phyloP scores from a whole-genome alignment of 1,140 invertebrate genomes.

The Amphibalanus amphitrite region DNA sequence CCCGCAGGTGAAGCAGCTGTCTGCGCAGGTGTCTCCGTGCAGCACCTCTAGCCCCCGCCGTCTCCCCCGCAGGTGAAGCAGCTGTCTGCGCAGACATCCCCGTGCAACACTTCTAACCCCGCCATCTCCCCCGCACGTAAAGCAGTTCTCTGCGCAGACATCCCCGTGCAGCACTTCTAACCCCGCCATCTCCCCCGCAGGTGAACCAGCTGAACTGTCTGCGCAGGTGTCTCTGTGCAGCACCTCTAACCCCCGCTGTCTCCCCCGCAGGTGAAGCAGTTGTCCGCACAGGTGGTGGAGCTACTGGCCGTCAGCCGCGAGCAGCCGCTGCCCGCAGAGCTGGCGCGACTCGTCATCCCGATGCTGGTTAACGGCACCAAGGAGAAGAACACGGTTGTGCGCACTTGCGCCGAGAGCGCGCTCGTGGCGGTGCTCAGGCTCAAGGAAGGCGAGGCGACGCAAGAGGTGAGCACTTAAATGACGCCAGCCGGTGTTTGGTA shows the following conservation, averaged over 20 bases:
- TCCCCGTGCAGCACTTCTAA: too few species aligned
- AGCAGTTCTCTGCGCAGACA: too few species aligned
- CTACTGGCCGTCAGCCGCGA: conserved; percentile 33
- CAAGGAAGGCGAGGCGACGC: conserved; percentile 60
- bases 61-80: too few species aligned
- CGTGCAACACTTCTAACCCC: too few species aligned
- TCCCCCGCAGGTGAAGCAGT: too few species aligned
- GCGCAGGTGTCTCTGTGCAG: neutral
- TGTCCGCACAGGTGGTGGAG: conserved; percentile 24
- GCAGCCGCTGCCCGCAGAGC: conserved; percentile 38
- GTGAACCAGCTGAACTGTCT: neutral
- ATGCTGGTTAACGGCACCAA: conserved; percentile 92
- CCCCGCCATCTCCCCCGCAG: too few species aligned
- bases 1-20: too few species aligned
- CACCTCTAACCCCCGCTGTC: too few species aligned
- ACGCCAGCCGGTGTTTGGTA: neutral
- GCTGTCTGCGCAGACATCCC: too few species aligned
- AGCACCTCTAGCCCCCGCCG: too few species aligned
- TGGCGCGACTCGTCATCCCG: conserved; percentile 61
- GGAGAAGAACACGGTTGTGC: conserved; percentile 90
- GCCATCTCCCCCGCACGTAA: too few species aligned
- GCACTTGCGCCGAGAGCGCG: conserved; percentile 80
- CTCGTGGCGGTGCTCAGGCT: conserved; percentile 66
- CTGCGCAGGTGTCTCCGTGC: too few species aligned
- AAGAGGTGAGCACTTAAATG: conserved; percentile 16